Base-by-base conservation (phyloP, 2,888 invertebrate genomes). In the Chymomyza caudatula region DNA sequence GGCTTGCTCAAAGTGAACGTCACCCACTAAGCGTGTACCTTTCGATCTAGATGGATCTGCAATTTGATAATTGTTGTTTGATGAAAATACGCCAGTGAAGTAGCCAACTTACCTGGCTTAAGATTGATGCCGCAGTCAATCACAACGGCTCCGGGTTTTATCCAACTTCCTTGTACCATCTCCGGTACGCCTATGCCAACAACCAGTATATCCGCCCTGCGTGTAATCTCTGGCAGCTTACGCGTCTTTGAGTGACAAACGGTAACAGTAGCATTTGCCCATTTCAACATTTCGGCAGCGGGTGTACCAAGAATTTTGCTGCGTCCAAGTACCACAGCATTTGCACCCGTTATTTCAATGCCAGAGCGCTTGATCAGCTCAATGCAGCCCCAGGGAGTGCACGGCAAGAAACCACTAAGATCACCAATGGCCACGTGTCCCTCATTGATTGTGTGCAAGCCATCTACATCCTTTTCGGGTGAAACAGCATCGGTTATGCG, bases 291-390 rank as follows among this genome's bases (percentile, higher is more conserved):
- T 90, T 98, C 97, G 0, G 98, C 93, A 71, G 96, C 96, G 0
- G 99, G 99, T 0, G 98, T 96, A 51, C 99, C 99, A 1, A 99
- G 98, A 87, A 99, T 99, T 91, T 98, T 98, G 89, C 98, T 98
- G 77, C 99, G 93, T 0, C 99, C 99, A 44, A 99, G 90, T 17
- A 99, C 98, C 2, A 99, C 98, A 2, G 97, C 98, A 71, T 93
- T 93, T 65, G 95, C 94, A 3, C 98, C 98, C 44, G 93, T 93
- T 59, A 98, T 94, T 74, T 92, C 80, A 0, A 95, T 92, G 0
- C 96, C 96, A 54, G 94, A 94, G 70, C 94, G 93, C 89, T 95
- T 96, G 13, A 89, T 89, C 11, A 90, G 60, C 88, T 99, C 97
- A 69, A 99, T 92, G 87, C 97, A 97, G 2, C 99, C 99, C 73